A percentile compares a stretch with the other conserved stretches of the same genome.
phyloP scores from a whole-genome alignment of 2,797 vertebrate genomes.

The Sebastes baramenuke region DNA sequence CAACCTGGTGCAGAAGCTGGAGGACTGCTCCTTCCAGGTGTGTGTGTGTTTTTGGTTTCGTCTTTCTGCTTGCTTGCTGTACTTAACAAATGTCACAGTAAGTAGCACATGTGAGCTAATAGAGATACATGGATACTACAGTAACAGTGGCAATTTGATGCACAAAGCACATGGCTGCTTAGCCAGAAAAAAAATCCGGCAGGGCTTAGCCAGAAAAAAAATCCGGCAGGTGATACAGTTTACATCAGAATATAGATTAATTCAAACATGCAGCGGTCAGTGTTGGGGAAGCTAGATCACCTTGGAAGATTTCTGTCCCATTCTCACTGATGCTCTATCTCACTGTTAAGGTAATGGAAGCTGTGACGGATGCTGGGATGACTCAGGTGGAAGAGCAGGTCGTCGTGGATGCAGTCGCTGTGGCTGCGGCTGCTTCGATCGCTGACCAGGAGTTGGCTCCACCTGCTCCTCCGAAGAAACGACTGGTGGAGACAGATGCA shows the following conservation, averaged over 20 bases:
- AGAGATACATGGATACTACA: background rate
- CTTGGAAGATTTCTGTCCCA: background rate
- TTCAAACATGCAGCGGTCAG: background rate
- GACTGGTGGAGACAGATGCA: slow-evolving; percentile 86
- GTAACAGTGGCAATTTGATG: background rate
- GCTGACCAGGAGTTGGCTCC: slow-evolving; percentile 84
- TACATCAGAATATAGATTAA: background rate
- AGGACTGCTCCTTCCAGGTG: slow-evolving; percentile 96
- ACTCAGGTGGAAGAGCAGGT: slow-evolving; percentile 81
- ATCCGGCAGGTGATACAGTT: background rate
- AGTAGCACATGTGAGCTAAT: too few species aligned
- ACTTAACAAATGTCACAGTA: too few species aligned
- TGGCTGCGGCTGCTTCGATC: slow-evolving; percentile 44
- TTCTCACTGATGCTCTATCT: background rate
- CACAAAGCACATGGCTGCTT: background rate
- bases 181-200: background rate
- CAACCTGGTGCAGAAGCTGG: slow-evolving; percentile 93
- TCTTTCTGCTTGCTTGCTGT: background rate
- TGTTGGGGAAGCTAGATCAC: background rate
- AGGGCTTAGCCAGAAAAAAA: background rate
- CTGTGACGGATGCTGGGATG: slow-evolving; percentile 85
- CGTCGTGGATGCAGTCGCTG: slow-evolving; percentile 66
- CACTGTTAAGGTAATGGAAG: slow-evolving; percentile 87
- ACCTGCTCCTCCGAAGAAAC: slow-evolving; percentile 90
- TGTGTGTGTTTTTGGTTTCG: slow-evolving; percentile 3